Evolutionary conservation across 2,113 vertebrate species (phyloP).

Genomic region (Lamprologus lemairii): DNA sequence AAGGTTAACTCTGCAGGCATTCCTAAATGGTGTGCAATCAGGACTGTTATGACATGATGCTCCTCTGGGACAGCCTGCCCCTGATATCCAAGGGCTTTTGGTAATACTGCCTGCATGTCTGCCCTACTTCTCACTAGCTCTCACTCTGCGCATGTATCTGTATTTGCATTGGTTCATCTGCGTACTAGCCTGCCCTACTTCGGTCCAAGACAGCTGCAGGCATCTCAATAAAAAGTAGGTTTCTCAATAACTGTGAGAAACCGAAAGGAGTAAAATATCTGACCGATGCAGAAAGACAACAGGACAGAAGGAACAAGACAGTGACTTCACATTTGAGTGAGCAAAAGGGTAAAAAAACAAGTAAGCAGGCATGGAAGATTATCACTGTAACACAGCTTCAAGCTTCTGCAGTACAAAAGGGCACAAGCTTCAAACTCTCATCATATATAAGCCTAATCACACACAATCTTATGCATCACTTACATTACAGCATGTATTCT

Average conservation of each 20-base stretch:
- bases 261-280: neutral
- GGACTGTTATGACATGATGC: slow-evolving; percentile 63
- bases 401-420: neutral
- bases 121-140: slow-evolving; percentile 52
- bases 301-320: neutral
- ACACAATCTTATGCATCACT: neutral
- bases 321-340: neutral
- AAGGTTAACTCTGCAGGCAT: slow-evolving; percentile 60
- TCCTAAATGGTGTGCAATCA: slow-evolving; percentile 65
- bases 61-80: slow-evolving; percentile 56
- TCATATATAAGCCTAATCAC: neutral
- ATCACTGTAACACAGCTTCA: neutral
- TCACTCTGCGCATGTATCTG: neutral
- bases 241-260: neutral
- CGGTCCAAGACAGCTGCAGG: slow-evolving; percentile 34
- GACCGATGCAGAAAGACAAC: neutral
- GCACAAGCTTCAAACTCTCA: neutral
- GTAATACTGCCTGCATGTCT: slow-evolving; percentile 43
- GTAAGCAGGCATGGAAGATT: neutral
- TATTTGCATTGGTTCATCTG: slow-evolving; percentile 11
- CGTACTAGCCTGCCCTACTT: slow-evolving; percentile 48
- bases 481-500: neutral
- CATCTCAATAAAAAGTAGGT: slow-evolving; percentile 16
- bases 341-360: neutral
- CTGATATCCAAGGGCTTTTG: slow-evolving; percentile 41